phyloP scores from a whole-genome alignment of 2,113 vertebrate genomes.

The Trichechus manatus region DNA sequence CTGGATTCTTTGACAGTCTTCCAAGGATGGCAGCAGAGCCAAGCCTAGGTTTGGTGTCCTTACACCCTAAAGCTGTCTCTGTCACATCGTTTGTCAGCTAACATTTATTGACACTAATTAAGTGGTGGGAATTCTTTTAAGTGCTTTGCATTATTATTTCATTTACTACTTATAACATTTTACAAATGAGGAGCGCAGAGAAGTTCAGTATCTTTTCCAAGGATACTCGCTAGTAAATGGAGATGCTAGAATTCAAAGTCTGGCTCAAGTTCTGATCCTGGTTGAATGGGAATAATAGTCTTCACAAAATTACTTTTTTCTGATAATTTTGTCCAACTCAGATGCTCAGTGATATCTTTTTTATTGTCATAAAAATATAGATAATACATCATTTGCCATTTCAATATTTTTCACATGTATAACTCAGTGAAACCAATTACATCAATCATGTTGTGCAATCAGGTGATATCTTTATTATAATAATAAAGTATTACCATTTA shows the following conservation, averaged over 20 bases:
- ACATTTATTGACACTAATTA: neutral
- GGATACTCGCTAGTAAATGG: neutral
- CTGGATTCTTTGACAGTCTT: neutral
- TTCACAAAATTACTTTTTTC: slow-evolving; percentile 37
- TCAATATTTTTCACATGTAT: neutral
- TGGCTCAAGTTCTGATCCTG: neutral
- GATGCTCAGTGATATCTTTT: neutral
- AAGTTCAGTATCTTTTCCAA: slow-evolving; percentile 1
- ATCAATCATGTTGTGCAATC: neutral
- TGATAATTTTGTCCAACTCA: neutral
- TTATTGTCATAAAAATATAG: neutral
- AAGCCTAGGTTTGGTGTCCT: neutral
- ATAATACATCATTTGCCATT: neutral
- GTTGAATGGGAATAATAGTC: neutral
- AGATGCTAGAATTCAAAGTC: neutral
- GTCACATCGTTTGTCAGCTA: neutral
- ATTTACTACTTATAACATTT: neutral
- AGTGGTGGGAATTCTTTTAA: neutral
- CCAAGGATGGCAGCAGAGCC: neutral
- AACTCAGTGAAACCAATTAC: neutral
- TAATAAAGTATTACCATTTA: neutral
- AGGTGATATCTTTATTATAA: neutral
- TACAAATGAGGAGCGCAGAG: neutral
- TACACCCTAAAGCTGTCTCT: neutral
- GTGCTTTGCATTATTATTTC: neutral